Conservation (phyloP, 2,888 invertebrate species). For the Dryococelus australis region DNA sequence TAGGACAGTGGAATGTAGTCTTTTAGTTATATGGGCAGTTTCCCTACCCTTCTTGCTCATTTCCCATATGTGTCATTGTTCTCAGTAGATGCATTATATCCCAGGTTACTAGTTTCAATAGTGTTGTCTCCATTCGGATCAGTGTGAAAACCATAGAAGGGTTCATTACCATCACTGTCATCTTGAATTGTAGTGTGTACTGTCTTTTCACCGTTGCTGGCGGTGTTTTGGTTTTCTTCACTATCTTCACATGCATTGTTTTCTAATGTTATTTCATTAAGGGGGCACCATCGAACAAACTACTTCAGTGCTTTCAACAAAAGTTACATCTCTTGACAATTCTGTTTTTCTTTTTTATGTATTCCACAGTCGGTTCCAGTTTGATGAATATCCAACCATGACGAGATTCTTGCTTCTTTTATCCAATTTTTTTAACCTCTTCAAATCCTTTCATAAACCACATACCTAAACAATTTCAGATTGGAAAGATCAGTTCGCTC, state of each 20-base stretch:
- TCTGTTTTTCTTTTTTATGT: background rate
- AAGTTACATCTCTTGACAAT: background rate
- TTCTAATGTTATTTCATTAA: background rate
- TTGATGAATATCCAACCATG: background rate
- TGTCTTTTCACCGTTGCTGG: background rate
- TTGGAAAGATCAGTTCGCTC: background rate
- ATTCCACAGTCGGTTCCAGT: background rate
- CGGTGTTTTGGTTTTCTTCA: background rate
- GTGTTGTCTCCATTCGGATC: background rate
- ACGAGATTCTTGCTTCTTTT: background rate
- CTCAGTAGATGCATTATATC: background rate
- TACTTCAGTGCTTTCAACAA: background rate
- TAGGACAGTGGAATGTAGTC: background rate
- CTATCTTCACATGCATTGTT: background rate
- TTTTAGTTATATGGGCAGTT: background rate
- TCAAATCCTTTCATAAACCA: background rate
- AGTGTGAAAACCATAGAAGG: background rate
- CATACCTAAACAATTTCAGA: background rate
- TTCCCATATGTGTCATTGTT: background rate
- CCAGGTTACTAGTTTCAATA: background rate
- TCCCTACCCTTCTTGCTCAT: background rate
- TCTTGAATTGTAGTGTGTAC: background rate
- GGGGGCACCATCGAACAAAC: background rate
- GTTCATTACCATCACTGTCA: background rate
- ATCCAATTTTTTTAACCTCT: background rate